These are phyloP conservation scores for Parthenolecanium corni DNA, from an alignment of 2,888 invertebrate species.

Conservation along the genomic window DNA sequence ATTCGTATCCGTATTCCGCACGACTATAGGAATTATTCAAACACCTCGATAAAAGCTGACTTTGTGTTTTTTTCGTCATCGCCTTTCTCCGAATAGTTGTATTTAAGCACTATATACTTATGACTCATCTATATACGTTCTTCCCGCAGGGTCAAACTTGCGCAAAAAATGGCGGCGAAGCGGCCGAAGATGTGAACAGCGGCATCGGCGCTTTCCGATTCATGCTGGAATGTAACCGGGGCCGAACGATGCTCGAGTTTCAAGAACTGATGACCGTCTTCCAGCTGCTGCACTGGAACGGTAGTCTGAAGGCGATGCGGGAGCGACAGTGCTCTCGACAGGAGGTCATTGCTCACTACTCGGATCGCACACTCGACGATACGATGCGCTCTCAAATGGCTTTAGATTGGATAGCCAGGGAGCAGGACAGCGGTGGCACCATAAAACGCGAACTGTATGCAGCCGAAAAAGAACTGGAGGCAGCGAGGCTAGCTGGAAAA, in stretches of 20 bases:
- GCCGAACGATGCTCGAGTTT: slow-evolving; percentile 87
- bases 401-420: slow-evolving; percentile 81
- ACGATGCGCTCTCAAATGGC: slow-evolving; percentile 96
- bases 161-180: slow-evolving; percentile 34
- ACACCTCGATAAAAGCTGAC: not conserved
- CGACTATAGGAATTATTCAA: not conserved
- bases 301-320: slow-evolving; percentile 88
- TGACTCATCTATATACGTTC: not conserved
- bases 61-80: not conserved
- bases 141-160: slow-evolving; percentile 35
- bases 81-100: not conserved
- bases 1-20: too few relatives aligned
- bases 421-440: slow-evolving; percentile 58
- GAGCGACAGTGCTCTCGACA: slow-evolving; percentile 89
- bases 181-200: slow-evolving; percentile 55
- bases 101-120: too few relatives aligned
- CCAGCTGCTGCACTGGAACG: slow-evolving; percentile 91
- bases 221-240: slow-evolving; percentile 52
- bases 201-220: slow-evolving; percentile 59
- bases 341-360: slow-evolving; percentile 86
- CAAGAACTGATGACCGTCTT: slow-evolving; percentile 97
- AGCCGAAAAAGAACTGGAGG: slow-evolving; percentile 75
- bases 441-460: slow-evolving; percentile 67
- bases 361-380: slow-evolving; percentile 81
- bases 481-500: slow-evolving; percentile 73